Evolutionary conservation across 1,140 invertebrate genomes (phyloP).

Genomic region (Trichogramma pretiosum): DNA sequence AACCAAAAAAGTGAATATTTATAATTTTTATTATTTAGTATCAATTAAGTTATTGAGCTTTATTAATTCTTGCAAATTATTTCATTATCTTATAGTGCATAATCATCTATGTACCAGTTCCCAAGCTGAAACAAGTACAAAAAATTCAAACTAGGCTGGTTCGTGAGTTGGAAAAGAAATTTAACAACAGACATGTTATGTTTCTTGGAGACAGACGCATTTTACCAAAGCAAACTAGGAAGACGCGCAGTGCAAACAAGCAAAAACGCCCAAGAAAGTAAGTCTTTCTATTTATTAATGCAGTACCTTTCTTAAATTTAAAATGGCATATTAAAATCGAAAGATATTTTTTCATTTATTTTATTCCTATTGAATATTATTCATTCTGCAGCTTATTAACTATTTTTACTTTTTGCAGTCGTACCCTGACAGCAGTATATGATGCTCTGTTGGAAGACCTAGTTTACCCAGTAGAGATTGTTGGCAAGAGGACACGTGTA

Average conservation of each 20-base stretch:
- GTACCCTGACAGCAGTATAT: slow-evolving; percentile 95
- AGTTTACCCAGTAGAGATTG: slow-evolving; percentile 98
- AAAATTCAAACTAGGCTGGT: slow-evolving; percentile 95
- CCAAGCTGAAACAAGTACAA: slow-evolving; percentile 93
- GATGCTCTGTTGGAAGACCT: slow-evolving; percentile 95
- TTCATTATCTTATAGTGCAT: slow-evolving; percentile 72
- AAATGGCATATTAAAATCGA: slow-evolving; percentile 1
- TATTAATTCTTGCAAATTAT: too few relatives aligned
- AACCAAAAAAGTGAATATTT: slow-evolving; percentile 72
- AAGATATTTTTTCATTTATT: background rate
- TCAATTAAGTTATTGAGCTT: background rate
- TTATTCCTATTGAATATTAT: background rate
- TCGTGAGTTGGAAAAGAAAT: slow-evolving; percentile 98
- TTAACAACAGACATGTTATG: slow-evolving; percentile 97
- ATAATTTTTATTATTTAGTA: background rate
- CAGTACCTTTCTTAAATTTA: too few relatives aligned
- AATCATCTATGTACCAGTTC: slow-evolving; percentile 98
- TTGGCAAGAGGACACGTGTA: slow-evolving; percentile 93
- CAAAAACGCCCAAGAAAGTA: slow-evolving; percentile 93
- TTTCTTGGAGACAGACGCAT: slow-evolving; percentile 97
- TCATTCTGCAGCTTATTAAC: background rate
- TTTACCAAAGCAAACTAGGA: slow-evolving; percentile 93
- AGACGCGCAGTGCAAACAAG: slow-evolving; percentile 88
- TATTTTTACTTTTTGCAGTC: slow-evolving; percentile 46
- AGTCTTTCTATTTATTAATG: slow-evolving; percentile 4